These are phyloP conservation scores for Drosophila testacea DNA, from an alignment of 2,888 invertebrate species.

Conservation along the genomic window DNA sequence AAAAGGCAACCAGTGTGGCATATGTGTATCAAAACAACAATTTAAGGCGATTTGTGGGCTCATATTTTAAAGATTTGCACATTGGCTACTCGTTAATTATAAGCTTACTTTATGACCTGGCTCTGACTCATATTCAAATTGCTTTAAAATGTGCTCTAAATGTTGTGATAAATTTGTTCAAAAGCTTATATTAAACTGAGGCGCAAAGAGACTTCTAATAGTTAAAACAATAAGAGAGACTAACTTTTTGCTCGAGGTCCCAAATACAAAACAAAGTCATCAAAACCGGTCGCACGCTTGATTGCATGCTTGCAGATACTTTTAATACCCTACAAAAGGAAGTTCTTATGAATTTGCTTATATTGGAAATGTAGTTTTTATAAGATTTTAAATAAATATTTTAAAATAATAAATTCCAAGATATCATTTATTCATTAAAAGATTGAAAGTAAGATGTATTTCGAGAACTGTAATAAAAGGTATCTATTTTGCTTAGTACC, in stretches of 20 bases:
- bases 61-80: conserved; percentile 16
- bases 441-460: no score
- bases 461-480: no score
- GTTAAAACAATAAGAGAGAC: conserved; percentile 58
- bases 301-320: conserved; percentile 53
- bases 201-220: conserved; percentile 34
- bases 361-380: background rate
- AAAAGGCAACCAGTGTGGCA: background rate
- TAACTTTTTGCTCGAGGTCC: conserved; percentile 31
- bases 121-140: conserved; percentile 25
- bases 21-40: conserved; percentile 17
- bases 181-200: conserved; percentile 41
- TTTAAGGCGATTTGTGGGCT: conserved; percentile 45
- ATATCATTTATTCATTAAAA: no score
- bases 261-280: conserved; percentile 60
- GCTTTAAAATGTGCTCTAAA: conserved; percentile 17
- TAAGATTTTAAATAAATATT: no score
- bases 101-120: conserved; percentile 31
- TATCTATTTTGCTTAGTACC: no score
- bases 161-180: conserved; percentile 33
- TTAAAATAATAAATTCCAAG: no score
- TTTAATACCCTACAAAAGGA: conserved; percentile 18
- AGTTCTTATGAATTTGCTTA: background rate
- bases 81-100: conserved; percentile 26
- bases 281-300: conserved; percentile 60